These are phyloP conservation scores for Coenobita brevimanus DNA, from an alignment of 1,140 invertebrate genomes.

Conservation along the genomic window DNA sequence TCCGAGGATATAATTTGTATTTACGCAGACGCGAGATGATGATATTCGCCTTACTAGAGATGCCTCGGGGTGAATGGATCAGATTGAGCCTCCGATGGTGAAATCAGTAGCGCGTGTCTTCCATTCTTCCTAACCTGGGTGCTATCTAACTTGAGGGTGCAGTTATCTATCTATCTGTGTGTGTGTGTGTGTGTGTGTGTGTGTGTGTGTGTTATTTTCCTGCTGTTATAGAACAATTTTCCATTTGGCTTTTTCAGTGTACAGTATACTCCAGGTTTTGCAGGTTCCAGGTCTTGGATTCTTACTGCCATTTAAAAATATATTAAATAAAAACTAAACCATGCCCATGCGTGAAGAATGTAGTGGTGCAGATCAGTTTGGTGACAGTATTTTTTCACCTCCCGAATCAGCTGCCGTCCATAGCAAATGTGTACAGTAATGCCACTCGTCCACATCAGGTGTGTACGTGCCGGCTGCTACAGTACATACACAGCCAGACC, in stretches of 20 bases:
- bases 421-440: too few species aligned
- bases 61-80: neutral
- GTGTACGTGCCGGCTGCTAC: too few species aligned
- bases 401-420: too few species aligned
- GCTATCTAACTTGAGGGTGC: neutral
- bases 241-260: neutral
- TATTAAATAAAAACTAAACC: too few species aligned
- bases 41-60: neutral
- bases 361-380: too few species aligned
- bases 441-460: too few species aligned
- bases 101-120: neutral
- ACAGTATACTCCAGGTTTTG: neutral
- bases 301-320: neutral
- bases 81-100: too few species aligned
- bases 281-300: neutral
- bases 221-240: neutral
- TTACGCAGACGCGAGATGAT: neutral
- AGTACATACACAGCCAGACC: too few species aligned
- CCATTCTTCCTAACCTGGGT: neutral
- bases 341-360: too few species aligned
- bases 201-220: too few species aligned
- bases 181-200: slow-evolving; percentile 1
- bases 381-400: too few species aligned
- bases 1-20: neutral
- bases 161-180: too few species aligned